Base-by-base conservation (phyloP, 2,113 vertebrate genomes). In the Upupa epops region DNA sequence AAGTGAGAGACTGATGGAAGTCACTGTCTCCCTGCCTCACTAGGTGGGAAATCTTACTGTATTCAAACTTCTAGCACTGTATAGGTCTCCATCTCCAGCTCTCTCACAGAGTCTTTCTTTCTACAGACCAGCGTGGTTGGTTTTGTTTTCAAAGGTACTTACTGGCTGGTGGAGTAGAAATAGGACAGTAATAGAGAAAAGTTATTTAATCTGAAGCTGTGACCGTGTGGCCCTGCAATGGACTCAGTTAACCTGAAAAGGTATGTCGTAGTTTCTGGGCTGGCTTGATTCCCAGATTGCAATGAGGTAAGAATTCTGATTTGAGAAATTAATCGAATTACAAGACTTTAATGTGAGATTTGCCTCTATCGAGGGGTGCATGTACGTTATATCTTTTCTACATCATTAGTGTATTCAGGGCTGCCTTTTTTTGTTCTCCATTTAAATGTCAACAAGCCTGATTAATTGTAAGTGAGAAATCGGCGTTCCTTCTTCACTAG, bases 361-460 rank as follows among this genome's bases (percentile, higher is more conserved):
- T 82, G 70, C 80, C 84, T 89, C 84, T 83, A 92, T 87, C 70
- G 90, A 92, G 86, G 11, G 45, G 63, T 80, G 74, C 0, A 6
- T 91, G 86, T 92, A 92, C 92, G 94, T 93, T 85, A 24, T 96
- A 94, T 93, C 74, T 94, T 95, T 96, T 96, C 95, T 95, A 85
- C 90, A 93, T 78, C 55, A 64, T 92, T 89, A 87, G 94, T 91
- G 28, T 80, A 91, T 90, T 93, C 77, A 89, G 74, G 56, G 64
- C 32, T 87, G 79, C 31, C 32, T 81, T 78, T 88, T 89, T 88
- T 82, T 88, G 78, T 54, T 4, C 77, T 77, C 29, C 51, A 45
- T 96, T 70, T 92, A 93, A 93, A 96, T 95, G 88, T 95, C 93
- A 94, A 94, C 95, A 93, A 96, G 90, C 93, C 86, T 96, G 92